These are phyloP conservation scores for Puntigrus tetrazona DNA, from an alignment of 2,113 vertebrate species.

Conservation along the genomic window DNA sequence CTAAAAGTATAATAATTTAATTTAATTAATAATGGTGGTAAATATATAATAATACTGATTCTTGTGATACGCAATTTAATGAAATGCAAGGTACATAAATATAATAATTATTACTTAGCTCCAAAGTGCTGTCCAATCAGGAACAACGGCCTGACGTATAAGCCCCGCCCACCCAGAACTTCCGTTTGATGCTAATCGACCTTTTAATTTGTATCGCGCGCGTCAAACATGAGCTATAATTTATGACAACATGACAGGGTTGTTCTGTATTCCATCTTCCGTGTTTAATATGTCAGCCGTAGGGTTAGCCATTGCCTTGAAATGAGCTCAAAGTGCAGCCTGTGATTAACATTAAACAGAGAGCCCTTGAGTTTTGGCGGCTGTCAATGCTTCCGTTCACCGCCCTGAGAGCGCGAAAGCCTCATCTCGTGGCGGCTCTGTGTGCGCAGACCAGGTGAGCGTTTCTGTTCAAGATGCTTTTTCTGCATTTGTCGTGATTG, in stretches of 20 bases:
- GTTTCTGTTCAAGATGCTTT: background rate
- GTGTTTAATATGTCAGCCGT: background rate
- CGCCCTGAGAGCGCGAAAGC: background rate
- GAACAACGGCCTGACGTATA: background rate
- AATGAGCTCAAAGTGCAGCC: background rate
- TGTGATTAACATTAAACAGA: background rate
- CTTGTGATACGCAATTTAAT: background rate
- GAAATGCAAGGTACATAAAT: background rate
- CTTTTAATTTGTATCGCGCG: background rate
- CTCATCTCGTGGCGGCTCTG: background rate
- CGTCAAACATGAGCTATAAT: background rate
- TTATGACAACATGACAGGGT: background rate
- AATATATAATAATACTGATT: background rate
- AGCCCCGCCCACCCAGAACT: background rate
- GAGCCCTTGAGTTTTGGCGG: fast-evolving
- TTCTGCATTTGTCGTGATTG: background rate
- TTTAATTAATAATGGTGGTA: background rate
- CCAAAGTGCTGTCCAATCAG: background rate
- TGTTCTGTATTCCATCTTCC: background rate
- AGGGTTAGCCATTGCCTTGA: background rate
- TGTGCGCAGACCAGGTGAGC: background rate
- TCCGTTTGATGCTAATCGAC: background rate
- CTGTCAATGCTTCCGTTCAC: background rate
- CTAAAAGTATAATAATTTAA: background rate
- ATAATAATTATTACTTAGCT: background rate